A percentile compares a stretch with the other conserved stretches of the same genome.
phyloP scores from a whole-genome alignment of 2,888 invertebrate genomes.

The Acanthosepion pharaonis region DNA sequence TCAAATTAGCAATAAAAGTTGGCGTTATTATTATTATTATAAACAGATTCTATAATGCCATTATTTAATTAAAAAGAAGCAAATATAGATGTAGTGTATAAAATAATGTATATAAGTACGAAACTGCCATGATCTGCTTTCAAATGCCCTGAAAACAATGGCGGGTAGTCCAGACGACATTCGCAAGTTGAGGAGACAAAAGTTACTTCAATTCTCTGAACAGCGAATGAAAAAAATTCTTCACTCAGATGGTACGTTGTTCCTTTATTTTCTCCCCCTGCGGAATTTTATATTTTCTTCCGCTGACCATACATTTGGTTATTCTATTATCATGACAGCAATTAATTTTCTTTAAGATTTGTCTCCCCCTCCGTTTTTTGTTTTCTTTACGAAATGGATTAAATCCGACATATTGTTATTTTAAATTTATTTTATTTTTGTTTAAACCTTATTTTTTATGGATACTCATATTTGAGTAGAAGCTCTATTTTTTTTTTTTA shows the following conservation, averaged over 20 bases:
- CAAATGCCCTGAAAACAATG: not conserved
- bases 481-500: too few species aligned
- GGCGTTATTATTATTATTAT: not conserved
- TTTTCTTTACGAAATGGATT: too few species aligned
- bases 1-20: not conserved
- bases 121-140: not conserved
- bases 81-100: not conserved
- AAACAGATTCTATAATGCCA: not conserved
- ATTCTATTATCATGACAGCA: not conserved
- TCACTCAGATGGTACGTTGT: not conserved
- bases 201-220: slow-evolving; percentile 18
- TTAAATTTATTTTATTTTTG: too few species aligned
- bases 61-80: not conserved
- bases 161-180: not conserved
- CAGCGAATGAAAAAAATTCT: slow-evolving; percentile 37
- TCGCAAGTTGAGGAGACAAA: slow-evolving; percentile 34
- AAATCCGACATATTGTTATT: too few species aligned
- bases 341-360: not conserved
- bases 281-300: not conserved
- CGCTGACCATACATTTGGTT: not conserved
- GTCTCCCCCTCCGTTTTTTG: not conserved
- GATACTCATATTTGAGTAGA: too few species aligned
- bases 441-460: too few species aligned
- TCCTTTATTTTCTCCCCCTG: not conserved
- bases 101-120: not conserved